Percentiles rank a stretch among this genome's conserved stretches.
Conservation (phyloP, 2,888 invertebrate genomes). For the Noctua janthe region DNA sequence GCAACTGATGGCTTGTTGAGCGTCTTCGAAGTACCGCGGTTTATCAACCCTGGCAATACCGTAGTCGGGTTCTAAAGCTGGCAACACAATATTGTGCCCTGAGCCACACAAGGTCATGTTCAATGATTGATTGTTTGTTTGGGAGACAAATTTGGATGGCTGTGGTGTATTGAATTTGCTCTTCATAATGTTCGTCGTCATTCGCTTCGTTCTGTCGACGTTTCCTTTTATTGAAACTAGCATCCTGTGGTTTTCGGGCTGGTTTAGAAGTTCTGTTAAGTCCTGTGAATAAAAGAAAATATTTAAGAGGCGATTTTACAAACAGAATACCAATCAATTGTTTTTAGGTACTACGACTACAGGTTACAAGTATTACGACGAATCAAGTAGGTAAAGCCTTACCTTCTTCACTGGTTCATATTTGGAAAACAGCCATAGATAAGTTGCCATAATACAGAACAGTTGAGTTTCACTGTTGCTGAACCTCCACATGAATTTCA, state of each 20-base stretch:
- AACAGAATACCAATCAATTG: too few relatives aligned
- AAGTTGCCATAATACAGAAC: slow-evolving; percentile 92
- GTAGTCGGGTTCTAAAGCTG: slow-evolving; percentile 85
- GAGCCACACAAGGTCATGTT: slow-evolving; percentile 70
- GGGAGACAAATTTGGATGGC: slow-evolving; percentile 72
- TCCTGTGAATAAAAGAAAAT: slow-evolving; percentile 75
- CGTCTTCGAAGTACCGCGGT: slow-evolving; percentile 85
- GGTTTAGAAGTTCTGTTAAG: slow-evolving; percentile 79
- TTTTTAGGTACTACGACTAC: too few relatives aligned
- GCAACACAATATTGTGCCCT: slow-evolving; percentile 68
- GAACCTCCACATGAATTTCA: slow-evolving; percentile 92
- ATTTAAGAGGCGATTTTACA: not conserved
- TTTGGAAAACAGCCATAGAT: slow-evolving; percentile 92
- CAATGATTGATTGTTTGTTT: slow-evolving; percentile 73
- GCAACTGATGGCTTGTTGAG: slow-evolving; percentile 84
- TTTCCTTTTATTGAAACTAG: slow-evolving; percentile 81
- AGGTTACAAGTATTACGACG: too few relatives aligned
- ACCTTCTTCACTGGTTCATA: slow-evolving; percentile 86
- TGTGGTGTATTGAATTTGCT: slow-evolving; percentile 78
- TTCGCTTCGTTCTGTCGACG: slow-evolving; percentile 80
- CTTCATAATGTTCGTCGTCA: slow-evolving; percentile 76
- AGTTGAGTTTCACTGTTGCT: slow-evolving; percentile 92
- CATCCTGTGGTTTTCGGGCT: slow-evolving; percentile 84
- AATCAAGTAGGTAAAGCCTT: slow-evolving; percentile 53
- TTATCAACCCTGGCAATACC: slow-evolving; percentile 82